Evolutionary conservation across 2,113 vertebrate genomes (phyloP), one percentile per base, ranked within the genome.

Genomic region (Chionis minor): DNA sequence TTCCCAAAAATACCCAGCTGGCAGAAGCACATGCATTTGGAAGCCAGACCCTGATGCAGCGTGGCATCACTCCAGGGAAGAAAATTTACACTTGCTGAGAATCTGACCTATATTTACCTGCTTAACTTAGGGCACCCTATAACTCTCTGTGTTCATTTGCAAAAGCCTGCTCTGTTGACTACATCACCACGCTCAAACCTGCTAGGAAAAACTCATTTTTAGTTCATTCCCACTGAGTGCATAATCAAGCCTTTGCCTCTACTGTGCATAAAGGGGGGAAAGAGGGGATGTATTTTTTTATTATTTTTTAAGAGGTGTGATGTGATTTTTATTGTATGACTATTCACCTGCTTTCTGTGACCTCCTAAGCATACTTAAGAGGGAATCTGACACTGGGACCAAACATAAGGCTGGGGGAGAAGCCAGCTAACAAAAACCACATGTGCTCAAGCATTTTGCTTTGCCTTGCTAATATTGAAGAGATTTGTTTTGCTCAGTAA

Each of bases 261-360:
- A 30, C 92, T 82, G 40, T 93, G 86, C 33, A n/a, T 4, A 22
- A 30, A 9, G 51, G 28, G 23, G 19, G 51, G 45, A 62, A 87
- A 75, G 65, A 74, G 35, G 38, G 79, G 74, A 86, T 80, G 52
- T 49, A 52, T 56, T 88, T 63, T 72, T 65, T 40, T 65, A 23
- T 66, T 54, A 54, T 78, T 90, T 89, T 96, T 94, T 55, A 97
- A 95, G 96, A 97, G 93, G 96, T 97, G 97, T 83, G 91, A 96
- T 80, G 79, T 97, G 96, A 97, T 97, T 97, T 97, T 96, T 96
- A 96, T 95, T 94, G 93, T 93, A 97, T 80, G 88, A 95, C 83
- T 96, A 95, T 92, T 97, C 97, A 96, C 97, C 94, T 96, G 95
- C 93, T 96, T 93, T 92, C 80, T 92, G 66, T 94, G 92, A 96